phyloP scores from a whole-genome alignment of 2,113 vertebrate species.

The Pangasianodon hypophthalmus region DNA sequence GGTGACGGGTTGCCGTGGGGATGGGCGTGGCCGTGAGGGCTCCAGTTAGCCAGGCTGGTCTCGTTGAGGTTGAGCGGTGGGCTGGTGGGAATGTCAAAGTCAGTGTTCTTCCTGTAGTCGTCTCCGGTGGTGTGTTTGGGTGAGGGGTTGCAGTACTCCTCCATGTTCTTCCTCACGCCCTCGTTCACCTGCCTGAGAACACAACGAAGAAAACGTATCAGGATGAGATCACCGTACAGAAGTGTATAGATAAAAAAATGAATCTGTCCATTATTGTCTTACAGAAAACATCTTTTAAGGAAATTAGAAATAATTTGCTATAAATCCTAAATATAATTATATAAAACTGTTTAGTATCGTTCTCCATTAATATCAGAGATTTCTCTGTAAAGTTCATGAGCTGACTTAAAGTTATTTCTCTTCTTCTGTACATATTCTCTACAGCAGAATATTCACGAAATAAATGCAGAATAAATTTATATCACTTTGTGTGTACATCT shows the following conservation, averaged over 20 bases:
- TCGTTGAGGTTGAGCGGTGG: conserved; percentile 86
- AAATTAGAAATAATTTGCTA: no score
- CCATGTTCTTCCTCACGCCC: conserved; percentile 82
- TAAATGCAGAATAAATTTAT: neutral
- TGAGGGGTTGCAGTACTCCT: conserved; percentile 81
- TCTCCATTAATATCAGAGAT: no score
- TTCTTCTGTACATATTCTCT: no score
- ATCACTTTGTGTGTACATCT: neutral
- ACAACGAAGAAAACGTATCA: neutral
- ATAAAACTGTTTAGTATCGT: no score
- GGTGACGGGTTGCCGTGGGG: conserved; percentile 64
- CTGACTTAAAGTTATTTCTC: no score
- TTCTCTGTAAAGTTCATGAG: no score
- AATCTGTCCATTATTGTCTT: neutral
- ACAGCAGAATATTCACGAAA: no score
- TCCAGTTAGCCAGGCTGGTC: conserved; percentile 75
- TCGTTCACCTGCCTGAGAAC: conserved; percentile 87
- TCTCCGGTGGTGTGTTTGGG: conserved; percentile 80
- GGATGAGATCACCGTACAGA: neutral
- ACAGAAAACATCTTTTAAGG: no score
- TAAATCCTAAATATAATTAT: no score
- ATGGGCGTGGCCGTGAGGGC: conserved; percentile 67
- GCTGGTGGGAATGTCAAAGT: conserved; percentile 86
- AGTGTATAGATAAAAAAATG: neutral
- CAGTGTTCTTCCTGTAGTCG: conserved; percentile 83